Percentiles rank a stretch among this genome's conserved stretches.
phyloP scores from a whole-genome alignment of 1,140 invertebrate genomes.

The Centruroides sculpturatus region DNA sequence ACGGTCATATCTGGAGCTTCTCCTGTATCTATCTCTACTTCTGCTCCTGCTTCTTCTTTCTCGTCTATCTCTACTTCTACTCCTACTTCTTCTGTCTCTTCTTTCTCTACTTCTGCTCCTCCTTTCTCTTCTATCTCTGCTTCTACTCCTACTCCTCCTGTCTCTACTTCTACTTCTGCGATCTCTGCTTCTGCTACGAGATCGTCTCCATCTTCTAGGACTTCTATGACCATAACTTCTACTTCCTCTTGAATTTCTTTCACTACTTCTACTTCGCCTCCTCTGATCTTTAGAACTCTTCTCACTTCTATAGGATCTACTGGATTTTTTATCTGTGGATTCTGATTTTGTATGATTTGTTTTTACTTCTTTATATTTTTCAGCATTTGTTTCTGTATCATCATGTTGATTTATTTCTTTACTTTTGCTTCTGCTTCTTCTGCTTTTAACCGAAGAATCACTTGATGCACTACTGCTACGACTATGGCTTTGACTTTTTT shows the following conservation, averaged over 20 bases:
- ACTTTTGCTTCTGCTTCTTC: not conserved
- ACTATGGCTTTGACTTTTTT: not conserved
- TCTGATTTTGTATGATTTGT: too few species aligned
- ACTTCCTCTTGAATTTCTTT: not conserved
- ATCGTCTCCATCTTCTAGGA: not conserved
- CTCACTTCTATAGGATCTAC: too few species aligned
- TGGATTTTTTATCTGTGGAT: too few species aligned
- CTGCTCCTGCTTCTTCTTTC: not conserved
- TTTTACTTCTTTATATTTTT: too few species aligned
- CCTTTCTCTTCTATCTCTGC: not conserved
- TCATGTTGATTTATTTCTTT: not conserved
- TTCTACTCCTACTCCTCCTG: conserved; percentile 2
- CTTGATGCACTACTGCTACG: not conserved
- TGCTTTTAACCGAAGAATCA: not conserved
- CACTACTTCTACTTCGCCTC: too few species aligned
- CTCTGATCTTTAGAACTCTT: too few species aligned
- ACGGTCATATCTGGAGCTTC: not conserved
- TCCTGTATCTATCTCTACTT: not conserved
- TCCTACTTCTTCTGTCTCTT: conserved; percentile 1
- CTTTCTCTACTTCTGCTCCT: conserved; percentile 9
- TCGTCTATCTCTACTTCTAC: conserved; percentile 8
- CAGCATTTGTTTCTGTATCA: too few species aligned
- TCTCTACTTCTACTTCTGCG: not conserved
- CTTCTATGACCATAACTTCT: conserved; percentile 1
- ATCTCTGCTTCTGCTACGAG: conserved; percentile 3